Evolutionary conservation across 37 sponge, comb jelly and placozoan genomes (phyloP).

Genomic region (Halisarca cf. caerulea): DNA sequence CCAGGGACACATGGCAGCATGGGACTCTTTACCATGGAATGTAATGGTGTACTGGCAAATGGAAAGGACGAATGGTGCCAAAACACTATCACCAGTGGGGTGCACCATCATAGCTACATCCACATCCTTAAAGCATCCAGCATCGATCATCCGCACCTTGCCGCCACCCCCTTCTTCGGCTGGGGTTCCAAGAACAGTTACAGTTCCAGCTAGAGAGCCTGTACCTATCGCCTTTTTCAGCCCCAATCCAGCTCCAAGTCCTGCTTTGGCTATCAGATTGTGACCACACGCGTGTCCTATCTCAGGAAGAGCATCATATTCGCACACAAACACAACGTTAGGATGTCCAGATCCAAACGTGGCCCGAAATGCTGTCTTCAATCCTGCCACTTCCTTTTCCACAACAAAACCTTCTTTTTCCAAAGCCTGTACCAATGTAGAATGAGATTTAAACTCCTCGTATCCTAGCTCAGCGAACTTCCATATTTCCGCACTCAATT

Average conservation of each 20-base stretch:
- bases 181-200: conserved; percentile 89
- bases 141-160: conserved; percentile 74
- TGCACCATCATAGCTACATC: conserved; percentile 61
- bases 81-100: background rate
- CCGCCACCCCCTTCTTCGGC: conserved; percentile 92
- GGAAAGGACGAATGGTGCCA: background rate
- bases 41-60: background rate
- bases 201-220: conserved; percentile 32
- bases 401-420: conserved; percentile 81
- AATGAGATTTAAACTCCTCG: background rate
- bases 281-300: conserved; percentile 98
- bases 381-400: conserved; percentile 45
- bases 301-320: conserved; percentile 93
- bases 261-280: conserved; percentile 94
- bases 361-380: conserved; percentile 88
- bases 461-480: background rate
- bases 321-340: conserved; percentile 82
- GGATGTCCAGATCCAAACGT: conserved; percentile 62
- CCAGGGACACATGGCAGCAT: conserved; percentile 87
- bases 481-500: conserved; percentile 74
- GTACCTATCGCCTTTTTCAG: conserved; percentile 76
- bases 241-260: conserved; percentile 86
- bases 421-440: background rate
- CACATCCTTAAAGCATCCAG: conserved; percentile 70
- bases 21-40: conserved; percentile 78